phyloP scores from a whole-genome alignment of 2,113 vertebrate species.

The Indicator maculatus region DNA sequence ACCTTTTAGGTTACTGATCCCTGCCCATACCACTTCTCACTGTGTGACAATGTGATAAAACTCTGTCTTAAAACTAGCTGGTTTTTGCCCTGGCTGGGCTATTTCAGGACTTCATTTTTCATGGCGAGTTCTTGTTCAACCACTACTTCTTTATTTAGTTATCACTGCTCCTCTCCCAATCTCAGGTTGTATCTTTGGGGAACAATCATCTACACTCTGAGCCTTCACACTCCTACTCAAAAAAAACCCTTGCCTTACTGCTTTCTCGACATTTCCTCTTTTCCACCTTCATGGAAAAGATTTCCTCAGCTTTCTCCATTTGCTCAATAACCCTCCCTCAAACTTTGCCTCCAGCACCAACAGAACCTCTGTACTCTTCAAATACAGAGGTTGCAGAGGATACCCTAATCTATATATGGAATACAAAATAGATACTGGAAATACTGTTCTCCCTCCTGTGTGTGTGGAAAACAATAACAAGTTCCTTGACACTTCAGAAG shows the following conservation, averaged over 20 bases:
- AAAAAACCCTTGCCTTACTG: not conserved
- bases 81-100: not conserved
- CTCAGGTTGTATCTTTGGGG: not conserved
- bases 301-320: not conserved
- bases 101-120: not conserved
- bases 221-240: not conserved
- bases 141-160: not conserved
- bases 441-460: not conserved
- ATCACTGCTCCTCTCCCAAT: not conserved
- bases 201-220: not conserved
- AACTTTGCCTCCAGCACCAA: not conserved
- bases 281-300: not conserved
- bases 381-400: too few relatives aligned
- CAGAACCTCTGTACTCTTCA: not conserved
- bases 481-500: not conserved
- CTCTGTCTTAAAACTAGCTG: not conserved
- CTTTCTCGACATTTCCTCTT: not conserved
- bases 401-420: not conserved
- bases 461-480: not conserved
- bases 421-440: not conserved
- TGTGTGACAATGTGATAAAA: not conserved
- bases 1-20: fast-evolving
- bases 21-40: not conserved
- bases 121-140: not conserved
- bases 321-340: not conserved